Evolutionary conservation across 2,797 vertebrate genomes (phyloP), one percentile per base, ranked within the genome.

Genomic region (Hipposideros larvatus): DNA sequence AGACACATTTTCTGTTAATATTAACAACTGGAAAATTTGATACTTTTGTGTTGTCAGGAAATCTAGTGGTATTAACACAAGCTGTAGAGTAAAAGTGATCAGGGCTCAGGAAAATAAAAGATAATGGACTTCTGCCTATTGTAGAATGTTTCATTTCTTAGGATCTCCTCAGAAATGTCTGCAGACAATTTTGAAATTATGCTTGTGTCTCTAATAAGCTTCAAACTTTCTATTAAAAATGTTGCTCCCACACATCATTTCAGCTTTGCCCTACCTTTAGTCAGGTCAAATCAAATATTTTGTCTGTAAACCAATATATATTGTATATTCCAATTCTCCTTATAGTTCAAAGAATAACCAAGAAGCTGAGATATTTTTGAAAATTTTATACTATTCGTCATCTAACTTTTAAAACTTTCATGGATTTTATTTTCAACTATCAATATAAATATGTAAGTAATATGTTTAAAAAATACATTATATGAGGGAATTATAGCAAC

Each of bases 181-280:
- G 34, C 21, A 37, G 57, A 41, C 34, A 48, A 22, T 48, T 78
- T 92, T 86, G 88, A 24, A 77, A 74, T 31, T 43, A 28, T 73
- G 13, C 5, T 51, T 77, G 41, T 78, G 3, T 78, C 63, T 68
- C 22, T 74, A 68, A 87, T n/a, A 59, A 74, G 6, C 43, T 90
- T 96, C 43, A 55, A 91, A 28, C 13, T 79, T 63, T 26, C 16
- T 75, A 4, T 65, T 74, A 71, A 83, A 92, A 92, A 82, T 37
- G 37, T 41, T 87, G 34, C 48, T 83, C 21, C 21, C 11, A 46
- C 6, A 43, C 48, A 87, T 43, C 31, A 71, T 85, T 90, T 73
- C 61, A 83, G 19, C 28, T 53, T 83, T 65, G 19, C 7, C 11
- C 21, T 10, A 71, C 1, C 22, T 77, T 73, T 66, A 24, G 15